These are phyloP conservation scores for Vulpes lagopus DNA, from an alignment of 2,113 vertebrate genomes.

Conservation along the genomic window DNA sequence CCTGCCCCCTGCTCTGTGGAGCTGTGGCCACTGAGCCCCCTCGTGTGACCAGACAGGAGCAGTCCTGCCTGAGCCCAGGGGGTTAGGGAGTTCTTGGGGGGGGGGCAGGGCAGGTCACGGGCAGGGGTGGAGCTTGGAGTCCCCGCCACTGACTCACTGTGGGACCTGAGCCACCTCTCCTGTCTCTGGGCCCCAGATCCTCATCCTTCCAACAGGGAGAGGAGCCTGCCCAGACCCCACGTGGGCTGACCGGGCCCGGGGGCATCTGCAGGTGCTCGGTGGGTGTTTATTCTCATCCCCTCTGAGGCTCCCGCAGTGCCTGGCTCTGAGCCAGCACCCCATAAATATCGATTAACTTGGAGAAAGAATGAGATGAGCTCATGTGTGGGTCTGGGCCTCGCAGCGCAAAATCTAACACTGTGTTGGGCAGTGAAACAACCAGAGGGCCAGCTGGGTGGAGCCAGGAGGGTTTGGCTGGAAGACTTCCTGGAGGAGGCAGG, in stretches of 20 bases:
- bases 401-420: neutral
- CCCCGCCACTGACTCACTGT: neutral
- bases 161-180: neutral
- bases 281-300: neutral
- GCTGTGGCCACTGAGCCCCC: neutral
- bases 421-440: neutral
- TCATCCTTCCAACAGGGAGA: neutral
- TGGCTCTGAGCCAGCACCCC: neutral
- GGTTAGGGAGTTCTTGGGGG: too few species aligned
- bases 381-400: neutral
- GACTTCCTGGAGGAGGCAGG: slow-evolving; percentile 14
- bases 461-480: neutral
- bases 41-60: neutral
- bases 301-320: neutral
- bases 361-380: neutral
- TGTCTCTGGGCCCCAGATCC: accelerated
- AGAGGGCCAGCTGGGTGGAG: neutral
- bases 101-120: accelerated
- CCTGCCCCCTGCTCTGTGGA: neutral
- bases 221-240: accelerated
- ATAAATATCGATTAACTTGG: neutral
- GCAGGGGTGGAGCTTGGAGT: neutral
- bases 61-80: neutral
- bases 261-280: neutral
- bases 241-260: accelerated